Percentiles rank a stretch among this genome's conserved stretches.
These are phyloP conservation scores for Urophycis tenuis DNA, from an alignment of 2,797 vertebrate species.

Conservation along the genomic window DNA sequence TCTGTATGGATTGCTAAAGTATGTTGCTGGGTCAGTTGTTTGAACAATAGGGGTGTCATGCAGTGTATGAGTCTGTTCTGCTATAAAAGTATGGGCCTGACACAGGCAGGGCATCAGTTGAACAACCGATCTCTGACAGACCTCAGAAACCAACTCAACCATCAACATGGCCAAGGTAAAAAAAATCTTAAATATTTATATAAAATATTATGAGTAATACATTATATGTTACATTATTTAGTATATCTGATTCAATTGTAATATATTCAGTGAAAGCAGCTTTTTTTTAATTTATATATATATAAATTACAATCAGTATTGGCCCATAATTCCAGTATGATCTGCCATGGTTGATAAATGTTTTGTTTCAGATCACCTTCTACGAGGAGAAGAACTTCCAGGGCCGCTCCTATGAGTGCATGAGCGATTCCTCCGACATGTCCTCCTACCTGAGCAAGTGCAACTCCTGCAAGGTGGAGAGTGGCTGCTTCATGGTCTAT, in stretches of 20 bases:
- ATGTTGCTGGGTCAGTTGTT: constrained; percentile 63
- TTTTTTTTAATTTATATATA: too few species aligned
- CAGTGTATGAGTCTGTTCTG: constrained; percentile 43
- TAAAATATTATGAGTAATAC: not conserved
- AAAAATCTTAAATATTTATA: not conserved
- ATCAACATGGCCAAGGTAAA: constrained; percentile 59
- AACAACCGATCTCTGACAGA: constrained; percentile 23
- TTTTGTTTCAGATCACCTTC: constrained; percentile 65
- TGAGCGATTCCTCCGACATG: constrained; percentile 50
- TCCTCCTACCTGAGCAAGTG: constrained; percentile 2
- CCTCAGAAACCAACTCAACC: constrained; percentile 24
- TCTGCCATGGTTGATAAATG: not conserved
- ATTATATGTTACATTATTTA: not conserved
- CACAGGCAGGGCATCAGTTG: constrained; percentile 42
- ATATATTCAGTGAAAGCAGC: not conserved
- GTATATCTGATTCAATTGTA: not conserved
- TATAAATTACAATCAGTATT: not conserved
- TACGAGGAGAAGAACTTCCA: constrained; percentile 71
- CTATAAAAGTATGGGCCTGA: constrained; percentile 62
- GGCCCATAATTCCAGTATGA: not conserved
- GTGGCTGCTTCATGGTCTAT: not conserved
- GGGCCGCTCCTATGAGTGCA: constrained; percentile 63
- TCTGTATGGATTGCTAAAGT: constrained; percentile 47
- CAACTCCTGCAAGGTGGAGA: constrained; percentile 18
- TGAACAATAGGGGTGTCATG: constrained; percentile 51